A percentile compares a stretch with the other conserved stretches of the same genome.
phyloP scores from a whole-genome alignment of 2,797 vertebrate species.

The Parauchenoglanis ngamensis region DNA sequence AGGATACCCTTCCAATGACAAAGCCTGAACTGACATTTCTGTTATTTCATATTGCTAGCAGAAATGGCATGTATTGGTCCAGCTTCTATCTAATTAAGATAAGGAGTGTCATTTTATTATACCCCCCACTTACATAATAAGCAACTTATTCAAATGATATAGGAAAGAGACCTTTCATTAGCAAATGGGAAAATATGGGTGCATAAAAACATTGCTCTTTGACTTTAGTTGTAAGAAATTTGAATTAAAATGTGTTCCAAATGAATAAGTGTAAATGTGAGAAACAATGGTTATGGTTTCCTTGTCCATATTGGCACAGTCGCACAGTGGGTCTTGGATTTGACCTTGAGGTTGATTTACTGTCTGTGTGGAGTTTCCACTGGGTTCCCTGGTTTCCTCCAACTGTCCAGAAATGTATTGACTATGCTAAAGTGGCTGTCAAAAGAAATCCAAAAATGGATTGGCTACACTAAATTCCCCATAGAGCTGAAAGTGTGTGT shows the following conservation, averaged over 20 bases:
- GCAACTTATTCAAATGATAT: background rate
- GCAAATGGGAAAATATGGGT: background rate
- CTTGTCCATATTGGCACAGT: background rate
- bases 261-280: background rate
- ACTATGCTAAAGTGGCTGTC: too few species aligned
- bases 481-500: too few species aligned
- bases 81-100: background rate
- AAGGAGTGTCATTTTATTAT: background rate
- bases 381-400: background rate
- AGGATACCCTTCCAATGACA: background rate
- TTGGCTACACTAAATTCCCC: too few species aligned
- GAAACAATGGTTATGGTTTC: background rate
- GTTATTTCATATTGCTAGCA: background rate
- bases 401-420: background rate
- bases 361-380: background rate
- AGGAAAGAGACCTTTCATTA: background rate
- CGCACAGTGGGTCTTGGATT: background rate
- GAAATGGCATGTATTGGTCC: background rate
- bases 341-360: background rate
- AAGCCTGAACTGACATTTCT: background rate
- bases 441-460: too few species aligned
- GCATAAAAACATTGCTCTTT: background rate
- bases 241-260: background rate
- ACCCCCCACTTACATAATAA: background rate
- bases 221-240: background rate